phyloP scores from a whole-genome alignment of 2,888 invertebrate species.

The Pseudoips prasinana region DNA sequence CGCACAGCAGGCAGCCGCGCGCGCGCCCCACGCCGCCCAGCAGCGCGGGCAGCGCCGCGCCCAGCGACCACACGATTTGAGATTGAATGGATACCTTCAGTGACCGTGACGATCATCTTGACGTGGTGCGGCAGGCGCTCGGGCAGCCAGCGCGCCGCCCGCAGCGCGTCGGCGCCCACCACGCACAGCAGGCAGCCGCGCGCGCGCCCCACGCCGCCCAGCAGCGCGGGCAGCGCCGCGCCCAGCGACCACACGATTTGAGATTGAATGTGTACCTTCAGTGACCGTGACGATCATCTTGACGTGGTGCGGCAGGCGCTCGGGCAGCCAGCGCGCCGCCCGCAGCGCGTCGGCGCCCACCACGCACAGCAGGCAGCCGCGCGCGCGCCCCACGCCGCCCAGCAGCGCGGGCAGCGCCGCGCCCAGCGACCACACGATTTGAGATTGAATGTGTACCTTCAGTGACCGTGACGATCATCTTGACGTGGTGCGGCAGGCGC shows the following conservation, averaged over 20 bases:
- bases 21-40: slow-evolving; percentile 78
- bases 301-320: slow-evolving; percentile 86
- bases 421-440: slow-evolving; percentile 89
- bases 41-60: slow-evolving; percentile 80
- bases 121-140: slow-evolving; percentile 86
- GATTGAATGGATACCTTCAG: slow-evolving; percentile 69
- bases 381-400: slow-evolving; percentile 75
- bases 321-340: slow-evolving; percentile 89
- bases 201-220: slow-evolving; percentile 77
- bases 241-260: slow-evolving; percentile 87
- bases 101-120: slow-evolving; percentile 88
- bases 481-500: slow-evolving; percentile 87
- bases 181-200: slow-evolving; percentile 87
- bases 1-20: slow-evolving; percentile 85
- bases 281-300: slow-evolving; percentile 89
- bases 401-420: slow-evolving; percentile 80
- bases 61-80: slow-evolving; percentile 87
- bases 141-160: slow-evolving; percentile 89
- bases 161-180: slow-evolving; percentile 86
- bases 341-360: slow-evolving; percentile 87
- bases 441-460: slow-evolving; percentile 78
- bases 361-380: slow-evolving; percentile 86
- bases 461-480: slow-evolving; percentile 88
- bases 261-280: slow-evolving; percentile 65
- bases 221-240: slow-evolving; percentile 77